Conservation (phyloP, 2,113 vertebrate genomes). For the Acinonyx jubatus region DNA sequence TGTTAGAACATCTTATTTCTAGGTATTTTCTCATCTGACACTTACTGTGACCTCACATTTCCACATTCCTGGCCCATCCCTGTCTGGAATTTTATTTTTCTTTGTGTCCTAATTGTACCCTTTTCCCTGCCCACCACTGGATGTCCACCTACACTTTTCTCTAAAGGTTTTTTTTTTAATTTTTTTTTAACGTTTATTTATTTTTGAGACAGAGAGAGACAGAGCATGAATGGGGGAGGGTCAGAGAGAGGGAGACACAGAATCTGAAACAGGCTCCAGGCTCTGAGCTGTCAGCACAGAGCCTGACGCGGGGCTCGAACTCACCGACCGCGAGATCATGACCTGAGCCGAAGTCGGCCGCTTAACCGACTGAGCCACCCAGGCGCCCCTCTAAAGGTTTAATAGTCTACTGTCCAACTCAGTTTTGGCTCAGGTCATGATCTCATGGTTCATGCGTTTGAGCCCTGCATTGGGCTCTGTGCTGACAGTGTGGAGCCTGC, state of each 20-base stretch:
- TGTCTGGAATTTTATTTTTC: not conserved
- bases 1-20: not conserved
- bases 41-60: not conserved
- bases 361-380: too few relatives aligned
- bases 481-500: not conserved
- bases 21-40: not conserved
- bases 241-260: too few relatives aligned
- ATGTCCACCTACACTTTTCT: not conserved
- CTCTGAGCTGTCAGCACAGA: too few relatives aligned
- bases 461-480: accelerated
- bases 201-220: too few relatives aligned
- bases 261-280: too few relatives aligned
- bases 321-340: too few relatives aligned
- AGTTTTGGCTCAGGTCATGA: not conserved
- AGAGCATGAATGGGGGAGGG: too few relatives aligned
- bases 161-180: not conserved
- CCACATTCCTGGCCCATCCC: not conserved
- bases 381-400: not conserved
- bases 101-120: not conserved
- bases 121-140: not conserved
- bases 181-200: too few relatives aligned
- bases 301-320: too few relatives aligned
- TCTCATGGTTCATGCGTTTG: not conserved
- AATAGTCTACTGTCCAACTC: too few relatives aligned
- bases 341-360: too few relatives aligned